Evolutionary conservation across 2,797 vertebrate genomes (phyloP), one percentile per base, ranked within the genome.

Genomic region (Periophthalmus magnuspinnatus): DNA sequence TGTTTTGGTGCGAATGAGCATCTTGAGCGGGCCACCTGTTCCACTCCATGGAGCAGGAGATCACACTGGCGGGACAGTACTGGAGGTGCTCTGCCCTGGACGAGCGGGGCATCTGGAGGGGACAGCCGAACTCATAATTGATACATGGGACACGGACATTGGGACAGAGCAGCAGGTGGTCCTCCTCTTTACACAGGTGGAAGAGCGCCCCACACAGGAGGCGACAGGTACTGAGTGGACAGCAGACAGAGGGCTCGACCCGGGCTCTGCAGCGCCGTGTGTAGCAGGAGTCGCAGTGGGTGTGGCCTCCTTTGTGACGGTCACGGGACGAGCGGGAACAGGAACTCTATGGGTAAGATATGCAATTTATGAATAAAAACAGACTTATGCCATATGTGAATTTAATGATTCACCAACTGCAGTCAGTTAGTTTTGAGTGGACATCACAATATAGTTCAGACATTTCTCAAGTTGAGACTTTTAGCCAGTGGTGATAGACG

Each of bases 21-120:
- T 97, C 95, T 8, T 95, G 87, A 0, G 92, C 90, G 0, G 96
- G 97, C 95, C 96, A 98, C 65, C 96, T 96, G 80, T 97, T 97
- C 96, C 96, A 97, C 71, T 97, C 97, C 96, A 99, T 96, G 0
- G 96, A 96, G 88, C 98, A 99, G 81, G 93, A 93, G 56, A 99
- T 95, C 41, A 97, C 86, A 0, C 98, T 99, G 86, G 97, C 97
- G 0, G 98, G 96, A 73, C 97, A 99, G 61, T 88, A 88, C 67
- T 91, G 92, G 54, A 99, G 93, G 81, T 99, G 98, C 66, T 93
- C 93, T 0, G 94, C 95, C 82, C 85, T 91, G 8, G 93, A 95
- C 69, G 92, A 95, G 65, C 96, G 96, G 19, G 93, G 86, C 94
- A 99, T 93, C 64, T 91, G 93, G 19, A 95, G 87, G 0, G 95